A percentile compares a stretch with the other conserved stretches of the same genome.
Evolutionary conservation across 2,888 invertebrate species (phyloP).

Genomic region (Epinotia bilunana): DNA sequence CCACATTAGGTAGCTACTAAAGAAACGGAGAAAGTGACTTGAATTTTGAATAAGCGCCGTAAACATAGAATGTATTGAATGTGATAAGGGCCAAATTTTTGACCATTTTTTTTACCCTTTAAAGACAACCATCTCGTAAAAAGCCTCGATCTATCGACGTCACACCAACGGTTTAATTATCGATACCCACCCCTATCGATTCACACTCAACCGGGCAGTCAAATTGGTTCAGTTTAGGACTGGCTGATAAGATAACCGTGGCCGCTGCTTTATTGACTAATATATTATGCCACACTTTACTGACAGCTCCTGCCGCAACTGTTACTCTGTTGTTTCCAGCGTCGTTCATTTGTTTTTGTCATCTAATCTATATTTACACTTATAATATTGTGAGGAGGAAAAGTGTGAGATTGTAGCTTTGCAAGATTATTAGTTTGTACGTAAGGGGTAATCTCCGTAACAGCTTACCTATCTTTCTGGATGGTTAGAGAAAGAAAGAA

Average conservation of each 20-base stretch:
- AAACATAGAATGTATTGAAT: background rate
- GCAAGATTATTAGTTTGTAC: too few relatives aligned
- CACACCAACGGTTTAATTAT: slow-evolving; percentile 50
- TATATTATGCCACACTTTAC: slow-evolving; percentile 24
- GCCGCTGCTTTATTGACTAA: slow-evolving; percentile 57
- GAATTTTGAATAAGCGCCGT: background rate
- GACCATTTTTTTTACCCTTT: too few relatives aligned
- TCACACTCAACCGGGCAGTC: slow-evolving; percentile 15
- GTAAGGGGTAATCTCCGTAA: too few relatives aligned
- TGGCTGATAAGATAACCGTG: slow-evolving; percentile 68
- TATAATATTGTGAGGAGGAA: too few relatives aligned
- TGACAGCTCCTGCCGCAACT: slow-evolving; percentile 10
- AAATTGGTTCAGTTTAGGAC: slow-evolving; percentile 49
- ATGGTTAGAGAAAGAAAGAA: too few relatives aligned
- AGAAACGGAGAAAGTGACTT: too few relatives aligned
- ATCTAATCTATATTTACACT: background rate
- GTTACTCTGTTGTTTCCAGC: slow-evolving; percentile 5
- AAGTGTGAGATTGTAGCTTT: too few relatives aligned
- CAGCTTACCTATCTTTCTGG: too few relatives aligned
- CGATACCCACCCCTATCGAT: slow-evolving; percentile 48
- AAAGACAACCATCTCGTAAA: background rate
- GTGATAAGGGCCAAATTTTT: too few relatives aligned
- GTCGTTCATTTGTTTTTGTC: slow-evolving; percentile 1
- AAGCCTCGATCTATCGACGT: slow-evolving; percentile 13
- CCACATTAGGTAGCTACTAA: background rate